Percentiles rank a stretch among this genome's conserved stretches.
Conservation (phyloP, 2,888 invertebrate genomes). For the Yponomeuta plumbellus region DNA sequence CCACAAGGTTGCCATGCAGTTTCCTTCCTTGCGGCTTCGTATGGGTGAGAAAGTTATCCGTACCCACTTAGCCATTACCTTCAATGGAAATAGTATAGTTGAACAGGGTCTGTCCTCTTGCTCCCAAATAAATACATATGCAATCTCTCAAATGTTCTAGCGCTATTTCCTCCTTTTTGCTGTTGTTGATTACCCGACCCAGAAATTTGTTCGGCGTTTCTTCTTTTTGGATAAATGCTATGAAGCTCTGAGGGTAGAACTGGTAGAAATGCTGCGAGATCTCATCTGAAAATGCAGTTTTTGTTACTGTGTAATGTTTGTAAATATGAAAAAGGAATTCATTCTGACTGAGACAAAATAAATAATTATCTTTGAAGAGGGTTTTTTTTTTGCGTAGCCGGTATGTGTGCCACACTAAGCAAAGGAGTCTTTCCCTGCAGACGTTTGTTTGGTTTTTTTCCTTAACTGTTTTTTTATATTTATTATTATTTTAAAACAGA, state of each 20-base stretch:
- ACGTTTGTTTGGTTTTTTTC: no score
- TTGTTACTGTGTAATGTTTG: conserved; percentile 14
- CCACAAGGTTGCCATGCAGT: no score
- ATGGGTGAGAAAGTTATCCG: no score
- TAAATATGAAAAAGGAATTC: background rate
- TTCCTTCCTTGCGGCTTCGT: no score
- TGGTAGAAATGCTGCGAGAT: conserved; percentile 46
- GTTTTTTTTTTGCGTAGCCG: background rate
- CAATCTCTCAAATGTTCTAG: conserved; percentile 64
- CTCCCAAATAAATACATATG: conserved; percentile 80
- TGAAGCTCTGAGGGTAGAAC: conserved; percentile 45
- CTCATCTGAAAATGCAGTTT: conserved; percentile 39
- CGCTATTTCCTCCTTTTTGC: conserved; percentile 32
- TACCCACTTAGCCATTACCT: conserved; percentile 39
- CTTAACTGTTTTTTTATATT: no score
- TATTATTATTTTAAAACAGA: no score
- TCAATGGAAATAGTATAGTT: conserved; percentile 76
- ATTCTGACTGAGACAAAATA: background rate
- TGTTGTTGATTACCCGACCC: conserved; percentile 47
- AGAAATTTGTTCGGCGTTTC: conserved; percentile 43
- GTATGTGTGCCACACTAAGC: no score
- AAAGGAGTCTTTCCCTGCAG: no score
- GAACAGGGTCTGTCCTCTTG: conserved; percentile 78
- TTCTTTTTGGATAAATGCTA: conserved; percentile 46
- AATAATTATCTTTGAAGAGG: background rate